phyloP scores from a whole-genome alignment of 2,888 invertebrate species.

The Notodonta dromedarius region DNA sequence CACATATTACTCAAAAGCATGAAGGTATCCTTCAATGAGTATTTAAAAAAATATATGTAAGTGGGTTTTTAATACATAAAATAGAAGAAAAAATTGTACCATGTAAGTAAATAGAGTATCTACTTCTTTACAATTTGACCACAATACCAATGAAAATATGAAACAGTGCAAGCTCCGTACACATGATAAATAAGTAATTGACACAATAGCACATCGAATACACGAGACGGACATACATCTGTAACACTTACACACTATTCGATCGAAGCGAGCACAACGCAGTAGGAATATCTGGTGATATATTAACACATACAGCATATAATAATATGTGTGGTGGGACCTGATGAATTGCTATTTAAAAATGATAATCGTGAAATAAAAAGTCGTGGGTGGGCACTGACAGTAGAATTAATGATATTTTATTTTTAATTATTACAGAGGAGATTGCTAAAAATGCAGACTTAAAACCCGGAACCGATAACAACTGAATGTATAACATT shows the following conservation, averaged over 20 bases:
- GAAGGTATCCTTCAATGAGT: no score
- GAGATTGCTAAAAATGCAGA: no score
- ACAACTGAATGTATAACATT: no score
- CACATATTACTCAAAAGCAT: no score
- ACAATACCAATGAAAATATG: conserved; percentile 17
- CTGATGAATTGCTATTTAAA: not conserved
- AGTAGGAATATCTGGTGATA: conserved; percentile 59
- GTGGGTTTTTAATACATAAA: no score
- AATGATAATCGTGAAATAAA: no score
- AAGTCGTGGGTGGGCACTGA: no score
- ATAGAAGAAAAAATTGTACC: no score
- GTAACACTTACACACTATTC: conserved; percentile 39
- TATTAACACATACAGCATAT: conserved; percentile 2
- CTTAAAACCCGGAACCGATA: no score
- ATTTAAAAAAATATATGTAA: no score
- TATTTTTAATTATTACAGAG: no score
- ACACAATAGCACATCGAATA: conserved; percentile 65
- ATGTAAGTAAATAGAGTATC: not conserved
- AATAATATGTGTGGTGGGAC: not conserved
- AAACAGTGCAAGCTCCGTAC: conserved; percentile 50
- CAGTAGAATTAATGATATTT: no score
- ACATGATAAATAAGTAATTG: conserved; percentile 60
- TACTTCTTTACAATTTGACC: conserved; percentile 10
- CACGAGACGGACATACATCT: conserved; percentile 55
- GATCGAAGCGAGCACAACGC: conserved; percentile 66